phyloP scores from a whole-genome alignment of 2,797 vertebrate genomes.

The Hypotaenidia philippensis region DNA sequence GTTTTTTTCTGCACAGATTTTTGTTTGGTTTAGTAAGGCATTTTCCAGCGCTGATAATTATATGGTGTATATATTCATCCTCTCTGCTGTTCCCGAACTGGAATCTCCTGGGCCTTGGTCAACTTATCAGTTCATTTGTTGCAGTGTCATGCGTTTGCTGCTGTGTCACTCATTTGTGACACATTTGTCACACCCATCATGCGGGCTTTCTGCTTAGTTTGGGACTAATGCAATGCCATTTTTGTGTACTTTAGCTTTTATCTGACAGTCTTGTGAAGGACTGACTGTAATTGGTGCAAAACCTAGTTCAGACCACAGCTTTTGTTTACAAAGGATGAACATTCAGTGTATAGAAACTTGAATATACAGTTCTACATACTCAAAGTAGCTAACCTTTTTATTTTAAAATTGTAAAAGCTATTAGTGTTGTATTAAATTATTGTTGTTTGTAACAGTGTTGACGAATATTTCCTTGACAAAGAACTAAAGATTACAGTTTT shows the following conservation, averaged over 20 bases:
- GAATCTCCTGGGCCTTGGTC: neutral
- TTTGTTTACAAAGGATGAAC: neutral
- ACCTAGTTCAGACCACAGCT: neutral
- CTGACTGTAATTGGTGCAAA: neutral
- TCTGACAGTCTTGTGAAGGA: neutral
- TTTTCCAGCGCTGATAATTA: neutral
- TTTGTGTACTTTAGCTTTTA: neutral
- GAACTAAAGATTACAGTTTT: neutral
- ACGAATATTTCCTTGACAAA: neutral
- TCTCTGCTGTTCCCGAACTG: neutral
- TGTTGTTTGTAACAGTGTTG: neutral
- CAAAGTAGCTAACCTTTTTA: neutral
- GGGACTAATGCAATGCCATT: neutral
- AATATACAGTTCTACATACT: neutral
- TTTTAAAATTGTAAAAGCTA: neutral
- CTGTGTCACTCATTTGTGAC: no score
- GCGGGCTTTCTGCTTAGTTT: neutral
- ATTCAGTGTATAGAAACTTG: neutral
- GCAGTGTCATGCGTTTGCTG: neutral
- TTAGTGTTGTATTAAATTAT: neutral
- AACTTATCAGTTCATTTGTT: neutral
- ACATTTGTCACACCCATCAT: neutral
- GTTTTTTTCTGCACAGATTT: neutral
- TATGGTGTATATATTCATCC: neutral
- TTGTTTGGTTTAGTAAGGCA: neutral